Percentiles rank a stretch among this genome's conserved stretches.
Conservation (phyloP, 2,888 invertebrate species). For the Dendrolimus pini region DNA sequence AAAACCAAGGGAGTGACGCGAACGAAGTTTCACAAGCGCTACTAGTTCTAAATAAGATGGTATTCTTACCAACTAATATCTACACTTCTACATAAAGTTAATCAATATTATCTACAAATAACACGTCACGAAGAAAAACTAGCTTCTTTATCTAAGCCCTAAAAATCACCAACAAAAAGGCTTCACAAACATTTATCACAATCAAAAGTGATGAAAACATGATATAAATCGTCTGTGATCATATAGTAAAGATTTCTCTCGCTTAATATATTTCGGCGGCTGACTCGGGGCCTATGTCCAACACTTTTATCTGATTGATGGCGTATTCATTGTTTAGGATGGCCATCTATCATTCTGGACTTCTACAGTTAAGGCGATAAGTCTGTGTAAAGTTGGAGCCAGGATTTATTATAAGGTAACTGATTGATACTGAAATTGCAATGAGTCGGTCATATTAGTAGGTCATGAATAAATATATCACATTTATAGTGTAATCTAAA, state of each 20-base stretch:
- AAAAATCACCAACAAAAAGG: not conserved
- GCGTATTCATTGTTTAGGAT: slow-evolving; percentile 14
- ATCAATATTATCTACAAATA: too few relatives aligned
- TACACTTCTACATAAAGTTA: too few relatives aligned
- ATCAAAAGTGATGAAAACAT: not conserved
- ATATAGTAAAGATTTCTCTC: not conserved
- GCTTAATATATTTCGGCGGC: not conserved
- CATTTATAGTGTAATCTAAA: too few relatives aligned
- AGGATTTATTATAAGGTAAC: not conserved
- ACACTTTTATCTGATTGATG: slow-evolving; percentile 14
- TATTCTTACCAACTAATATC: too few relatives aligned
- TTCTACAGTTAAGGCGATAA: not conserved
- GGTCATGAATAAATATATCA: too few relatives aligned
- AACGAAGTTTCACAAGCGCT: too few relatives aligned
- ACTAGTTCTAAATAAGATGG: too few relatives aligned
- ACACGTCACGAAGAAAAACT: too few relatives aligned
- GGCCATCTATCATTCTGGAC: slow-evolving; percentile 13
- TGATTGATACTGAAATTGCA: too few relatives aligned
- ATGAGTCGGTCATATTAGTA: too few relatives aligned
- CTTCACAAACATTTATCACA: not conserved
- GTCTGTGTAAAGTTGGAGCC: not conserved
- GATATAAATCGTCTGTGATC: not conserved
- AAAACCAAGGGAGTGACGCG: too few relatives aligned
- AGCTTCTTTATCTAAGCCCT: not conserved
- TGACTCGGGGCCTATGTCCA: not conserved